Base-by-base conservation (phyloP, 2,113 vertebrate species). In the Perccottus glenii region DNA sequence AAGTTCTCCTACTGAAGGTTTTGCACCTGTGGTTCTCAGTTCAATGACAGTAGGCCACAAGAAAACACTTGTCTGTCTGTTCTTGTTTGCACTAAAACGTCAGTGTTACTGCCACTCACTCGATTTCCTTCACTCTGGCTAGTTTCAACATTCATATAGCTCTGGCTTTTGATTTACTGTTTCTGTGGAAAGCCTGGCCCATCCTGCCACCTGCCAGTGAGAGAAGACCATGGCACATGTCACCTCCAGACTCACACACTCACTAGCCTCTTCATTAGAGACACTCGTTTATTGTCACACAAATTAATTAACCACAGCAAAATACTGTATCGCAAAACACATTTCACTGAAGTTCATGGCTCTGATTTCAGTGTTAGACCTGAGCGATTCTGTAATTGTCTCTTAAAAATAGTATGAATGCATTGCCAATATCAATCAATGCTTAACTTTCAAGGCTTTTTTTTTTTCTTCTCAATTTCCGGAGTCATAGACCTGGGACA, bases 1-100 rank as follows among this genome's bases (percentile, higher is more conserved):
- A 96, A 94, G 95, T 96, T 96, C 95, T 96, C 94, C 95, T 96
- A 95, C 94, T 95, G 94, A 97, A 94, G 94, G 93, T 93, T 95
- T 93, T 93, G 94, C 94, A 94, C 94, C 95, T 94, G 92, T 92
- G 86, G 94, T 95, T 94, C 96, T 94, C 89, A 89, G 95, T 86
- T 95, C 95, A 90, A 94, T 91, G 4, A 82, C 66, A 56, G 49
- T 73, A 78, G 75, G 87, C 79, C 80, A 70, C 61, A 15, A 75
- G 70, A 93, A 27, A 92, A 94, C 93, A 73, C 92, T 89, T 88
- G 94, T 94, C 92, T 91, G 93, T 94, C 95, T 71, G 80, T 85
- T 84, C 83, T 95, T 94, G 94, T 98, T 96, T 97, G 95, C 95
- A 98, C 96, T 96, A 95, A 36, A 91, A 94, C 93, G 96, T 97